Conservation (phyloP, 2,797 vertebrate genomes). For the Mastacembelus armatus region DNA sequence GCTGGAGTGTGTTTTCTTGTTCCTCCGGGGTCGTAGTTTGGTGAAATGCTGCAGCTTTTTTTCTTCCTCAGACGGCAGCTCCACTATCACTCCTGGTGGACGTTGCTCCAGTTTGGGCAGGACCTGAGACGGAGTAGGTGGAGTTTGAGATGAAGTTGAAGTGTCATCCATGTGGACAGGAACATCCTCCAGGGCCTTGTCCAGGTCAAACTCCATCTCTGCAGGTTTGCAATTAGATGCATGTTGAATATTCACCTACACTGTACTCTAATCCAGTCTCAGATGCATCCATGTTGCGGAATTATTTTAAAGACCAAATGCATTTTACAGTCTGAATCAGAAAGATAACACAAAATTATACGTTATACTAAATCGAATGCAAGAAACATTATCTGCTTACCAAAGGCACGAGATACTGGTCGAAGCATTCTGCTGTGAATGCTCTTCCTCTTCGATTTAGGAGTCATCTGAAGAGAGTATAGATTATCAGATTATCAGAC, state of each 20-base stretch:
- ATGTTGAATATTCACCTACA: neutral
- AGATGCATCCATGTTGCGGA: neutral
- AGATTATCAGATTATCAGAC: neutral
- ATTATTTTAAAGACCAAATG: constrained; percentile 1
- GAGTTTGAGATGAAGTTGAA: constrained; percentile 63
- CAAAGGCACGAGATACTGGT: constrained; percentile 97
- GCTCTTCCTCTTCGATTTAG: constrained; percentile 98
- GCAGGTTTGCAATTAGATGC: neutral
- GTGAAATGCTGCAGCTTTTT: constrained; percentile 97
- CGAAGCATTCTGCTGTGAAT: constrained; percentile 98
- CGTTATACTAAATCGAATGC: neutral
- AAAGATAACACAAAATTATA: fast-evolving
- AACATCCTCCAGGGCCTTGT: constrained; percentile 95
- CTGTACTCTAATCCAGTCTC: neutral
- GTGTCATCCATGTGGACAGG: constrained; percentile 92
- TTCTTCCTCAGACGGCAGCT: constrained; percentile 94
- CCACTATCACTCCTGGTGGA: constrained; percentile 85
- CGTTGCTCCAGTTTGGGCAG: constrained; percentile 84
- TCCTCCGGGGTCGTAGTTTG: constrained; percentile 92
- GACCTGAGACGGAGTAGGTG: constrained; percentile 68
- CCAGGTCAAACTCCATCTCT: constrained; percentile 99
- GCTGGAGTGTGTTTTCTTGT: constrained; percentile 92
- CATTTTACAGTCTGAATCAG: neutral
- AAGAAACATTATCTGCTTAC: constrained; percentile 73
- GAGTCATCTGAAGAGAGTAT: constrained; percentile 90